Conservation (phyloP, 2,888 invertebrate genomes). For the Sepioteuthis lessoniana region DNA sequence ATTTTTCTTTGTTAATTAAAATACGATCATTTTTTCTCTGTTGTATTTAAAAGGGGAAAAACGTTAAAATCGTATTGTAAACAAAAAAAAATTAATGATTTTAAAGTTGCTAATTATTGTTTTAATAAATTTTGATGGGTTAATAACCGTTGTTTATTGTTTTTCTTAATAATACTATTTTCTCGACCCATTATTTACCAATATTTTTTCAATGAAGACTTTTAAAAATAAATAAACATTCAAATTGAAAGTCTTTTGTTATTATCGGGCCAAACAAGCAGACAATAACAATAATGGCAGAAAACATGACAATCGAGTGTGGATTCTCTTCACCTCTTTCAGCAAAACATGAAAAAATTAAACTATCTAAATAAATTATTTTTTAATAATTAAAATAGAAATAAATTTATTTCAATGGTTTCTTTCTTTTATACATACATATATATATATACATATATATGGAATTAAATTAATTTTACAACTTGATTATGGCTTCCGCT, state of each 20-base stretch:
- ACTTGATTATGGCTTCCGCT: too few species aligned
- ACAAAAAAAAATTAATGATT: neutral
- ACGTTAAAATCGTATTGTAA: neutral
- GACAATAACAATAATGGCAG: neutral
- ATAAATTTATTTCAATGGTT: neutral
- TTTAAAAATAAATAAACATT: neutral
- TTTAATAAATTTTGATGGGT: neutral
- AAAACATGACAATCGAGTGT: neutral
- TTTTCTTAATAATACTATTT: neutral
- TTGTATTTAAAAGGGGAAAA: neutral
- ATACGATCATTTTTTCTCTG: too few species aligned
- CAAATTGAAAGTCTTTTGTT: neutral
- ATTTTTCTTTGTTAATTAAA: neutral
- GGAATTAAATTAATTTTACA: too few species aligned
- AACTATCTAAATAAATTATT: neutral
- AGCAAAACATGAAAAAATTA: neutral
- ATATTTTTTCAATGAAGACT: neutral
- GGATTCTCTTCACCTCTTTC: neutral
- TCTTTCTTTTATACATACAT: neutral
- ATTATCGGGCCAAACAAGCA: neutral
- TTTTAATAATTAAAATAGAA: neutral
- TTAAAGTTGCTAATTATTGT: neutral
- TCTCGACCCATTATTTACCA: neutral
- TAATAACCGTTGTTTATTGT: neutral
- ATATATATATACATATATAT: too few species aligned